Evolutionary conservation across 2,888 invertebrate species (phyloP).

Genomic region (Parnassius mnemosyne): DNA sequence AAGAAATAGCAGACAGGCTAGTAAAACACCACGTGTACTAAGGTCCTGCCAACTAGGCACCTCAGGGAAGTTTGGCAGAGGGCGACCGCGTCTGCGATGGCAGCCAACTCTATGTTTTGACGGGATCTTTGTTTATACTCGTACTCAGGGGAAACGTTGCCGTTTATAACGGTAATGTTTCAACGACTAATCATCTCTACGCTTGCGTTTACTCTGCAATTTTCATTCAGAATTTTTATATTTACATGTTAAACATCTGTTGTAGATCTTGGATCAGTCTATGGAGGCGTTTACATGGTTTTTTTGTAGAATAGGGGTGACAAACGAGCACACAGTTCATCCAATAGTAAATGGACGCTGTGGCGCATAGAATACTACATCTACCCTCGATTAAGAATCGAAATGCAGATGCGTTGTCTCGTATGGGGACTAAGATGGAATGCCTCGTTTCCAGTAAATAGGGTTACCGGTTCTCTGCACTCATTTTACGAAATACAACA

Average conservation of each 20-base stretch:
- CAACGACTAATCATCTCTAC: constrained; percentile 26
- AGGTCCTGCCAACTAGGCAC: constrained; percentile 63
- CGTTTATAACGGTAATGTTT: constrained; percentile 25
- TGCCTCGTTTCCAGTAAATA: no score
- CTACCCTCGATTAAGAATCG: no score
- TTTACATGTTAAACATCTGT: constrained; percentile 21
- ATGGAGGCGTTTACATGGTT: neutral
- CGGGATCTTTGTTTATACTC: constrained; percentile 49
- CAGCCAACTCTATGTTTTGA: constrained; percentile 56
- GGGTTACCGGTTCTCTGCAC: no score
- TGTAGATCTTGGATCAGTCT: constrained; percentile 14
- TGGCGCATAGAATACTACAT: no score
- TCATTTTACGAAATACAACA: no score
- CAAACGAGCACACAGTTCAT: no score
- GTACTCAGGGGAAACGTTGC: constrained; percentile 29
- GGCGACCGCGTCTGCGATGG: constrained; percentile 44
- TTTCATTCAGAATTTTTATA: constrained; percentile 23
- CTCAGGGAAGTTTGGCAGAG: constrained; percentile 40
- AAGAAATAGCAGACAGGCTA: no score
- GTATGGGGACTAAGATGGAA: no score
- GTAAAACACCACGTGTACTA: constrained; percentile 40
- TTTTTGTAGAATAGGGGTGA: no score
- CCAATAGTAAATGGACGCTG: no score
- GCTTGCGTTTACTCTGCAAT: constrained; percentile 12
- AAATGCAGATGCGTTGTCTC: no score